Percentiles rank a stretch among this genome's conserved stretches.
Evolutionary conservation across 2,797 vertebrate genomes (phyloP).

Genomic region (Dendrocincla tyrannina): DNA sequence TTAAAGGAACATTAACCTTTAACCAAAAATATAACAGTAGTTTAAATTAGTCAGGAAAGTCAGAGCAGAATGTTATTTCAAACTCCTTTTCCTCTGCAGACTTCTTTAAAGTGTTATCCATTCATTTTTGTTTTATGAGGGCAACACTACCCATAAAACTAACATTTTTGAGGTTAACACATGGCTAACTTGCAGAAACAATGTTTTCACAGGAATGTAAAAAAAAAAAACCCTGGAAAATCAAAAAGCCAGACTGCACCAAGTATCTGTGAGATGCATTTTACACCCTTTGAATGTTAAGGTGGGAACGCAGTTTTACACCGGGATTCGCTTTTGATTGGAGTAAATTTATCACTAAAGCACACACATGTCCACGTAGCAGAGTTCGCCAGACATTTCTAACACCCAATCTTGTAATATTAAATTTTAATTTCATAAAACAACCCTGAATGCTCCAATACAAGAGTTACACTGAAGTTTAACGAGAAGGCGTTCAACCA

Average conservation of each 20-base stretch:
- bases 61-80: constrained; percentile 53
- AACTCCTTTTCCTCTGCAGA: constrained; percentile 48
- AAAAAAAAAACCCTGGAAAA: neutral
- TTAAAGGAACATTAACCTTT: constrained; percentile 65
- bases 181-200: constrained; percentile 54
- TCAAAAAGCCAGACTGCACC: neutral
- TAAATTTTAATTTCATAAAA: neutral
- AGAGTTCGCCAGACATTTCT: neutral
- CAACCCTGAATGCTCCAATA: neutral
- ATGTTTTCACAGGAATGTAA: constrained; percentile 7
- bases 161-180: constrained; percentile 61
- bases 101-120: constrained; percentile 41
- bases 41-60: constrained; percentile 56
- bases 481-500: neutral
- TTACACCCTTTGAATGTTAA: neutral
- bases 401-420: neutral
- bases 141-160: constrained; percentile 45
- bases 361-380: accelerated
- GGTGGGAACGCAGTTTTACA: neutral
- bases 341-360: neutral
- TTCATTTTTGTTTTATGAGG: constrained; percentile 64
- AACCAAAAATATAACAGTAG: constrained; percentile 66
- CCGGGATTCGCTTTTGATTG: neutral
- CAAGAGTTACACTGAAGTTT: constrained; percentile 17
- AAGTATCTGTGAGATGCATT: neutral